These are phyloP conservation scores for Micrasema longulum DNA, from an alignment of 1,140 invertebrate genomes.

Conservation along the genomic window DNA sequence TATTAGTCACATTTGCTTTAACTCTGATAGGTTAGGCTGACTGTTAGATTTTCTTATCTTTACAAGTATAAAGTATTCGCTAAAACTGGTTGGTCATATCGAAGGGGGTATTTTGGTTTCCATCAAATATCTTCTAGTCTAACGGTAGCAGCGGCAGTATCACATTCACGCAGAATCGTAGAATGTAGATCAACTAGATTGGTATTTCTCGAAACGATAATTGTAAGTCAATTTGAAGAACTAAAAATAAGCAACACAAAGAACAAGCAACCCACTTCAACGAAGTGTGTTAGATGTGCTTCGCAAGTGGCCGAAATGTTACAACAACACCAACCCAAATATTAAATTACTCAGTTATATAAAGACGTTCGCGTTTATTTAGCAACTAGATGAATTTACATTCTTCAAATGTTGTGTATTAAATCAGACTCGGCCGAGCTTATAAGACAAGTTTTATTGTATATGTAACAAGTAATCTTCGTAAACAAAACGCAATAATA, in stretches of 20 bases:
- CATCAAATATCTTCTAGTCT: not conserved
- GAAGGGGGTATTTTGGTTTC: no score
- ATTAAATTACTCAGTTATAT: not conserved
- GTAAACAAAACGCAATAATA: no score
- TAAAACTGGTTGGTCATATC: not conserved
- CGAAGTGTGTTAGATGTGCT: conserved; percentile 18
- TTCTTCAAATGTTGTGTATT: no score
- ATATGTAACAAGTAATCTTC: no score
- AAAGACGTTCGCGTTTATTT: conserved; percentile 4
- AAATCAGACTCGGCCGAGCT: no score
- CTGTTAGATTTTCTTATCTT: no score
- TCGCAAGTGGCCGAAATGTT: conserved; percentile 19
- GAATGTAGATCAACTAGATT: conserved; percentile 2
- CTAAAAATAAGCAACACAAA: conserved; percentile 13
- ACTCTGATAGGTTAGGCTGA: no score
- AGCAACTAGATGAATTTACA: not conserved
- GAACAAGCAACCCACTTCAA: conserved; percentile 12
- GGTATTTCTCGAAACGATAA: not conserved
- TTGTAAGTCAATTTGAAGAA: conserved; percentile 12
- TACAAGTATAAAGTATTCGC: no score
- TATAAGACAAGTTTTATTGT: no score
- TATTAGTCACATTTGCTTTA: conserved; percentile 1
- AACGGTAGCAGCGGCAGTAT: not conserved
- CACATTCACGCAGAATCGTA: not conserved
- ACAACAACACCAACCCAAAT: conserved; percentile 4